phyloP scores from a whole-genome alignment of 2,797 vertebrate genomes.

The Manis pentadactyla region DNA sequence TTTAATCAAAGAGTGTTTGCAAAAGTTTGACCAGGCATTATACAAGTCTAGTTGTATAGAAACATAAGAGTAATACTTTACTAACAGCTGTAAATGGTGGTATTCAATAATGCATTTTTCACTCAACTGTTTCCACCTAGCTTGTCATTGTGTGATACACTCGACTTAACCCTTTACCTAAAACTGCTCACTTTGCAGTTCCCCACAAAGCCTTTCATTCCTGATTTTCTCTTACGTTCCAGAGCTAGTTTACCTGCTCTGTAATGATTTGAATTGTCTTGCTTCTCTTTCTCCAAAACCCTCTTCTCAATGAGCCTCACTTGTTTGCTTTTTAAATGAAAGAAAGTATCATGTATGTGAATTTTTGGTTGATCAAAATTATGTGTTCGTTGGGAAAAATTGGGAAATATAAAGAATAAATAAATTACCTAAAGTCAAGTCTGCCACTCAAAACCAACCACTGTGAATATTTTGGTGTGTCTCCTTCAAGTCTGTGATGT shows the following conservation, averaged over 20 bases:
- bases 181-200: slow-evolving; percentile 39
- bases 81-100: slow-evolving; percentile 11
- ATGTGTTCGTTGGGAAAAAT: not conserved
- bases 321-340: slow-evolving; percentile 8
- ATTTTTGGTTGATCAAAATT: not conserved
- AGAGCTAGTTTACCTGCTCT: slow-evolving; percentile 17
- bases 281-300: slow-evolving; percentile 7
- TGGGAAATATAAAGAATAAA: slow-evolving; percentile 44
- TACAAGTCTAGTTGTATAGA: slow-evolving; percentile 9
- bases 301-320: not conserved
- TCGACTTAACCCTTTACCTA: slow-evolving; percentile 8
- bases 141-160: not conserved
- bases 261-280: slow-evolving; percentile 49
- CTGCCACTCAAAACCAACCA: not conserved
- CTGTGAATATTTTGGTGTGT: slow-evolving; percentile 36
- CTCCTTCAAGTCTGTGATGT: slow-evolving; percentile 38
- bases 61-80: not conserved
- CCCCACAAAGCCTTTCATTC: not conserved
- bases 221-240: slow-evolving; percentile 34
- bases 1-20: too few species aligned
- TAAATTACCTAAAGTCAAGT: slow-evolving; percentile 19
- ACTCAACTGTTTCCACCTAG: not conserved
- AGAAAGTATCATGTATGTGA: too few species aligned
- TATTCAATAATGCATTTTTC: slow-evolving; percentile 8
- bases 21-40: too few species aligned